phyloP scores from a whole-genome alignment of 2,888 invertebrate species.

The Rhingia rostrata region DNA sequence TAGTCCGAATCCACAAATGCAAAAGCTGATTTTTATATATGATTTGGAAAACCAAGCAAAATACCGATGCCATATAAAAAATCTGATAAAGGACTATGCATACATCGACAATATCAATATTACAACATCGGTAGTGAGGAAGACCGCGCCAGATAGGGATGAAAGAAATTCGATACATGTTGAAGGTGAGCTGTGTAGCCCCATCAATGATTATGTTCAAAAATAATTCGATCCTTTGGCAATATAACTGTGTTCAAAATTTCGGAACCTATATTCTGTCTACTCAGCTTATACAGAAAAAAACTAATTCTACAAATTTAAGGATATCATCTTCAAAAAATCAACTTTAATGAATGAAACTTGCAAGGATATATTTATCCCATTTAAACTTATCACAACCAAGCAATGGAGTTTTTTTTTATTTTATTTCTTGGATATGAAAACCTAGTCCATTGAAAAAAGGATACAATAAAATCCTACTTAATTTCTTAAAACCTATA shows the following conservation, averaged over 20 bases:
- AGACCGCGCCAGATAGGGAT: too few species aligned
- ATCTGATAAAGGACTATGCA: too few species aligned
- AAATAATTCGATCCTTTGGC: not conserved
- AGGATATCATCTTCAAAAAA: too few species aligned
- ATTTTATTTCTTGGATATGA: conserved; percentile 2
- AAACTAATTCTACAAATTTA: not conserved
- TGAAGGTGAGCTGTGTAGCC: too few species aligned
- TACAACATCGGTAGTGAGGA: too few species aligned
- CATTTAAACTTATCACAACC: conserved; percentile 68
- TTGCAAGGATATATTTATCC: conserved; percentile 9
- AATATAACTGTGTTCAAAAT: conserved; percentile 6
- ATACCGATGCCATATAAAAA: too few species aligned
- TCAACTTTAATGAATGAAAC: not conserved
- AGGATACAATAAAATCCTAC: not conserved
- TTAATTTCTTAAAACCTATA: conserved; percentile 40
- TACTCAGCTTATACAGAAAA: not conserved
- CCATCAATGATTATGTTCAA: too few species aligned
- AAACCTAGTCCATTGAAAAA: conserved; percentile 31
- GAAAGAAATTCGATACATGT: too few species aligned
- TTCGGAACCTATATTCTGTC: not conserved
- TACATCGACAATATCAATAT: too few species aligned
- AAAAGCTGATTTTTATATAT: too few species aligned
- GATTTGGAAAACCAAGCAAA: too few species aligned
- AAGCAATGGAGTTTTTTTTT: conserved; percentile 51
- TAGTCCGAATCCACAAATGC: too few species aligned